Conservation (phyloP, 2,797 vertebrate genomes). For the Ambastaia sidthimunki region DNA sequence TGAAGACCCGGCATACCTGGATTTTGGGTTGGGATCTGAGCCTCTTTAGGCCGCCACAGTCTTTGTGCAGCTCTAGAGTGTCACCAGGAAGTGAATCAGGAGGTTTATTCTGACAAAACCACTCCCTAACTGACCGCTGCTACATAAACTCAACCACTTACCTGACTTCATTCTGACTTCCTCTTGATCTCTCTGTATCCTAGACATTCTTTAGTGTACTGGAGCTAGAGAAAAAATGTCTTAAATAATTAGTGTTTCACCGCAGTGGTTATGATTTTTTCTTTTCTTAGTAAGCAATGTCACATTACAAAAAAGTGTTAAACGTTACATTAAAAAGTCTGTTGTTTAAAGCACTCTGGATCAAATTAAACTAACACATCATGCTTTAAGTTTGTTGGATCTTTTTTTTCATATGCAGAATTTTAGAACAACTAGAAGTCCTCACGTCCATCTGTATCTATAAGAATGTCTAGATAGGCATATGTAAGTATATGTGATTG, state of each 20-base stretch:
- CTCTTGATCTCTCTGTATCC: neutral
- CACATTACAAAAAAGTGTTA: neutral
- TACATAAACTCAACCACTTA: constrained; percentile 6
- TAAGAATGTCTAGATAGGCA: too few species aligned
- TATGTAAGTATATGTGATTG: too few species aligned
- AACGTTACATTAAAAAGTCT: neutral
- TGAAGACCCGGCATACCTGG: constrained; percentile 67
- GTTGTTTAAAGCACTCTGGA: neutral
- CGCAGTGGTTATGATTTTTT: neutral
- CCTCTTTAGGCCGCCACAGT: constrained; percentile 44
- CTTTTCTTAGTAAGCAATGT: neutral
- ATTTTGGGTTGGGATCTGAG: constrained; percentile 21
- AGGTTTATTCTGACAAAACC: constrained; percentile 55
- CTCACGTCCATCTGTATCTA: too few species aligned
- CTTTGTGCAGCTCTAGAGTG: constrained; percentile 11
- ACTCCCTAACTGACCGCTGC: constrained; percentile 55
- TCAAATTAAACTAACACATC: neutral
- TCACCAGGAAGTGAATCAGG: constrained; percentile 57
- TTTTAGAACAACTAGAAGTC: neutral
- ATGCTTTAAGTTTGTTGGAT: neutral
- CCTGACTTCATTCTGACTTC: constrained; percentile 3
- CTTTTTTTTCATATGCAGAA: neutral
- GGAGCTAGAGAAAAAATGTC: neutral
- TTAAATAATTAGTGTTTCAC: neutral
- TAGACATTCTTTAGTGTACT: neutral